These are phyloP conservation scores for Glossophaga mutica DNA, from an alignment of 2,797 vertebrate genomes.

Conservation along the genomic window DNA sequence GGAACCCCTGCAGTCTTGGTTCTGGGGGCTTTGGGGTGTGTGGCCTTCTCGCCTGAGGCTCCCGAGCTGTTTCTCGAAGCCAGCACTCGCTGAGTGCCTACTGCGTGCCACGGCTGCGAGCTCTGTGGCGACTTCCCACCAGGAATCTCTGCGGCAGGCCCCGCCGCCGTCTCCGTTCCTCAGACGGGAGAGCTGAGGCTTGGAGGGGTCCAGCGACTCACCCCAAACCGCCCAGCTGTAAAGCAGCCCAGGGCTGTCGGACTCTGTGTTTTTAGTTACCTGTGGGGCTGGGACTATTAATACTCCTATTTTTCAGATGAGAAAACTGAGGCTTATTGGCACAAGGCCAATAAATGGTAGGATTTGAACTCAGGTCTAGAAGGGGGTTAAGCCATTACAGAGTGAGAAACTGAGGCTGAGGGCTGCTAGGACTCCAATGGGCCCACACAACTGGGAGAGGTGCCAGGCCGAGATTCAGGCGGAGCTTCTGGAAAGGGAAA, in stretches of 20 bases:
- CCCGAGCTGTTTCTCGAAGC: background rate
- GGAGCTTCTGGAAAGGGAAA: background rate
- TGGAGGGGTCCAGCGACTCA: background rate
- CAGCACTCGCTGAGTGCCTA: background rate
- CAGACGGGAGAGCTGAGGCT: background rate
- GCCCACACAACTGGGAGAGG: accelerated
- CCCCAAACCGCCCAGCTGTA: background rate
- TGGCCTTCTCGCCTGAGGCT: background rate
- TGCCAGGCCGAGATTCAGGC: background rate
- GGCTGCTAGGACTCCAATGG: background rate
- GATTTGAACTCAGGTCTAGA: background rate
- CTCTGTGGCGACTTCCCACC: background rate
- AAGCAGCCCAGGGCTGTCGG: background rate
- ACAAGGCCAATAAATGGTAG: background rate
- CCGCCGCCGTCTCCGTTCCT: background rate
- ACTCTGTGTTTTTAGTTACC: background rate
- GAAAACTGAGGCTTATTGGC: background rate
- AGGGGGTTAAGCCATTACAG: background rate
- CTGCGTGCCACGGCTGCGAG: background rate
- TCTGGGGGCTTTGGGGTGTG: background rate
- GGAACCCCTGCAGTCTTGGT: background rate
- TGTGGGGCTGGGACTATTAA: background rate
- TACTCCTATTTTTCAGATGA: background rate
- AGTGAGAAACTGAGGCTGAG: background rate
- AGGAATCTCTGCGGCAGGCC: background rate